Evolutionary conservation across 35 echinoderm and acorn worm genomes (phyloP), one percentile per base, ranked within the genome.

Genomic region (Apostichopus californicus): DNA sequence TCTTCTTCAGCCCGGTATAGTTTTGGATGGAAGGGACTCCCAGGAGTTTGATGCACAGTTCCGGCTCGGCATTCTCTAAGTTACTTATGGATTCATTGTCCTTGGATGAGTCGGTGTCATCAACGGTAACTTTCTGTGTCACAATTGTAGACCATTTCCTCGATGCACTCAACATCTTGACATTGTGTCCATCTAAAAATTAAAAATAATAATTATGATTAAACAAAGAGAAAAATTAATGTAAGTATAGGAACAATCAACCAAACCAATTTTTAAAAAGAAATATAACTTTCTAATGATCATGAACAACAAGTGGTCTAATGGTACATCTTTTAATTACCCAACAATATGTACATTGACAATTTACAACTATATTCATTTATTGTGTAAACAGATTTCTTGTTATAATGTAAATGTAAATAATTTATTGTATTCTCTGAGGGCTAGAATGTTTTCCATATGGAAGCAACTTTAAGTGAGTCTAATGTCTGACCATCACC

Each of bases 1-100:
- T 77, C 88, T 95, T 96, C 86, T 96, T 99, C 87, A 99, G 90
- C 24, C 97, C 97, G 0, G 93, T 80, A 81, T 99, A 99, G 73
- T 99, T 99, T 46, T 96, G 88, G 57, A 99, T 84, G 11, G 95
- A 90, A 7, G 97, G 97, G 23, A 99, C 92, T 20, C 88, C 91
- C 4, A 99, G 91, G 18, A 96, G 92, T 81, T 96, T 95, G 91
- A 99, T 99, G 90, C 97, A 99, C 18, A 99, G 91, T 77, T 99
- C 97, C 8, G 97, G 97, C 18, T 99, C 97, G 26, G 85, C 83
- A 89, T 96, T 98, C 87, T 98, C 97, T 87, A 98, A 79, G 57
- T 83, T 96, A 54, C 57, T 68, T 10, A 22, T 53, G 24, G 25
- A 1, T 12, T 88, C 93, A 8, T 79, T 56, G 12, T 78, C 57